Percentiles rank a stretch among this genome's conserved stretches.
These are phyloP conservation scores for Gnathonemus echidnorhynchus DNA, from an alignment of 2,113 vertebrate genomes.

Conservation along the genomic window DNA sequence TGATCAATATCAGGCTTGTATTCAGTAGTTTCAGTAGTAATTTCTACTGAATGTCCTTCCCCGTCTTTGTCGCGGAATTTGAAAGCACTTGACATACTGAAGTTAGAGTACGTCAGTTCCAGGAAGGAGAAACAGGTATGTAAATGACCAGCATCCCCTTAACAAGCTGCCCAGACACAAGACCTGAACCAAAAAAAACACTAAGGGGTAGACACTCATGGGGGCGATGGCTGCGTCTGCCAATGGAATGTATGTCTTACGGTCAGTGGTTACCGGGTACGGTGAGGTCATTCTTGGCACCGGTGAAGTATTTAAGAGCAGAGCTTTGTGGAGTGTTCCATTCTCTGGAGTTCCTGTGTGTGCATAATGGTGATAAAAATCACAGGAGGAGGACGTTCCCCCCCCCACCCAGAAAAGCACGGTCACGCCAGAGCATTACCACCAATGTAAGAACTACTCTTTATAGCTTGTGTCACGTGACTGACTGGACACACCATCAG, in stretches of 20 bases:
- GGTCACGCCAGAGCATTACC: background rate
- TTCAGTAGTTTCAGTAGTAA: background rate
- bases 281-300: conserved; percentile 4
- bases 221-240: background rate
- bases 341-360: background rate
- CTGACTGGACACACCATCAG: background rate
- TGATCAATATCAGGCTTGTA: background rate
- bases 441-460: background rate
- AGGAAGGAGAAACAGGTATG: background rate
- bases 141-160: background rate
- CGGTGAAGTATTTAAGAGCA: background rate
- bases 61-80: background rate
- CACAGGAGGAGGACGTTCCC: background rate
- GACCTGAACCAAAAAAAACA: background rate
- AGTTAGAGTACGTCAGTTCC: background rate
- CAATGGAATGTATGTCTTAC: background rate
- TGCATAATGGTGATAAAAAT: background rate
- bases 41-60: background rate
- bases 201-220: background rate
- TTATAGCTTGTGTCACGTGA: background rate
- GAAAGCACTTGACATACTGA: background rate
- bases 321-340: background rate
- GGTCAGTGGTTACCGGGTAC: background rate
- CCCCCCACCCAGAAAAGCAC: background rate
- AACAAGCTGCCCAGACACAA: background rate